These are phyloP conservation scores for Delichon dasypus DNA, from an alignment of 2,797 vertebrate species.

Conservation along the genomic window DNA sequence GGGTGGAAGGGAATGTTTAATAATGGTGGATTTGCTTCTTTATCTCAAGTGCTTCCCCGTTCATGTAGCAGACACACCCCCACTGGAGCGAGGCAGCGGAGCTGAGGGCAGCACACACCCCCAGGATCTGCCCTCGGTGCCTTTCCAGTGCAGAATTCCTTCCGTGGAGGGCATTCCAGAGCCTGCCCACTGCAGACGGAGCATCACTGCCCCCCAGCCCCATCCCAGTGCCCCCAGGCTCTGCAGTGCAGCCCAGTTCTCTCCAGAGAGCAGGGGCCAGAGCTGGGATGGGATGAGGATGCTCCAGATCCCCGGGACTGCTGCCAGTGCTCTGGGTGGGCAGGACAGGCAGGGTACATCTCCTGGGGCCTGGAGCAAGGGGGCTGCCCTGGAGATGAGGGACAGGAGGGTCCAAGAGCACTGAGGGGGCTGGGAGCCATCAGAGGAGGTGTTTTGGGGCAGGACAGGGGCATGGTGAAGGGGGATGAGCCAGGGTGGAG, in stretches of 20 bases:
- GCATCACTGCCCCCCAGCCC: not conserved
- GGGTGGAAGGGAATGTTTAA: not conserved
- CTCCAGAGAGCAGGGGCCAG: not conserved
- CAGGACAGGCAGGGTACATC: not conserved
- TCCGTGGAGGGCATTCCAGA: fast-evolving
- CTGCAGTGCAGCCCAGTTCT: not conserved
- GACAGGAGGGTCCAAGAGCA: not conserved
- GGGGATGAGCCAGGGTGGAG: not conserved
- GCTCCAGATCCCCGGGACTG: not conserved
- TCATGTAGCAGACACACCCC: not conserved
- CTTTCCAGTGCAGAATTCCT: not conserved
- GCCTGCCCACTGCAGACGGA: not conserved
- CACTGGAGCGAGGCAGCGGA: fast-evolving
- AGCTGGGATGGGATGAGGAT: not conserved
- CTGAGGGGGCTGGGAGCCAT: not conserved
- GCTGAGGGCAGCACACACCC: not conserved
- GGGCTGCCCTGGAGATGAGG: not conserved
- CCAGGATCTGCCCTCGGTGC: not conserved
- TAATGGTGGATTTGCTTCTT: slow-evolving; percentile 23
- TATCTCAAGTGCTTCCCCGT: not conserved
- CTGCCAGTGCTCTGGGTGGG: not conserved
- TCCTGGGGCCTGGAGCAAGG: not conserved
- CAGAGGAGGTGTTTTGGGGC: not conserved
- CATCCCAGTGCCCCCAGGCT: fast-evolving
- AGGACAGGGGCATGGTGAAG: not conserved